A percentile compares a stretch with the other conserved stretches of the same genome.
Conservation (phyloP, 2,113 vertebrate species). For the Crotalus tigris region DNA sequence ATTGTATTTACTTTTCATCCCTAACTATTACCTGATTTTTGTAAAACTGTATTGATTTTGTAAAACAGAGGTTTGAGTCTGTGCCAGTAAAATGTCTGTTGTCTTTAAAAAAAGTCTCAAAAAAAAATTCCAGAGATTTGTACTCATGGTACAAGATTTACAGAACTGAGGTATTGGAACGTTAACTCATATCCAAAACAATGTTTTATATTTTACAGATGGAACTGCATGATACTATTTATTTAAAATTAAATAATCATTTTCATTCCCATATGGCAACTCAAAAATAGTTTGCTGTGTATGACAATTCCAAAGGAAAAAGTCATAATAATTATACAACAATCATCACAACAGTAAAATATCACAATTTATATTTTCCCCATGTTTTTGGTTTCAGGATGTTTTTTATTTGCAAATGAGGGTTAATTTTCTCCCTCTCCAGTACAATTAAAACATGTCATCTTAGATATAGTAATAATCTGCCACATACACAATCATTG, state of each 20-base stretch:
- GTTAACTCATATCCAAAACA: neutral
- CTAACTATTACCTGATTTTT: neutral
- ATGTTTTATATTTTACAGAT: neutral
- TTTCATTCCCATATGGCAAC: constrained; percentile 1
- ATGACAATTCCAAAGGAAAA: neutral
- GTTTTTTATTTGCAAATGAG: neutral
- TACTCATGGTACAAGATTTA: neutral
- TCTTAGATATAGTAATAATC: neutral
- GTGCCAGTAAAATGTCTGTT: neutral
- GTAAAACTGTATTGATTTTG: neutral
- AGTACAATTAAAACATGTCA: neutral
- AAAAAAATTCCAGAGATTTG: neutral
- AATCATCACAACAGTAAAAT: neutral
- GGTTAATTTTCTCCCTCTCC: neutral
- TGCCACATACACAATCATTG: neutral
- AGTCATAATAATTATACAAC: neutral
- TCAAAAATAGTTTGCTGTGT: neutral
- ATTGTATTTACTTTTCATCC: neutral
- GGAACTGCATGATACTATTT: neutral
- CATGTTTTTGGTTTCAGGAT: neutral
- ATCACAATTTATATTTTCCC: neutral
- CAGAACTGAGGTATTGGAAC: neutral
- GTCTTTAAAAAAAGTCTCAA: neutral
- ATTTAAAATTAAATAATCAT: neutral
- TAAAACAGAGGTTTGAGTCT: neutral